A percentile compares a stretch with the other conserved stretches of the same genome.
Conservation (phyloP, 2,797 vertebrate genomes). For the Ispidina picta region DNA sequence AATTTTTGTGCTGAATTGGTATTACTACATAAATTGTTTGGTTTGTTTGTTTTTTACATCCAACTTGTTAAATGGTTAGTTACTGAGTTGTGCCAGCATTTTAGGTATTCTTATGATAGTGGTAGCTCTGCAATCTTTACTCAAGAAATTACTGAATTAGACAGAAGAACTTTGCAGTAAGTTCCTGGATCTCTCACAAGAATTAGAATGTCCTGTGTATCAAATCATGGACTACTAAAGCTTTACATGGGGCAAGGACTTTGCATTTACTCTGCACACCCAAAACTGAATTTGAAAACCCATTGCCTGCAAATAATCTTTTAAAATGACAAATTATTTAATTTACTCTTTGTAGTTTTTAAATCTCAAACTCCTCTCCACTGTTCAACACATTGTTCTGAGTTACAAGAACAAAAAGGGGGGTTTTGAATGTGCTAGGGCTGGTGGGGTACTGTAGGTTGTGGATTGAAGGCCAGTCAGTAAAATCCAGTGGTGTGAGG, state of each 20-base stretch:
- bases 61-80: constrained; percentile 52
- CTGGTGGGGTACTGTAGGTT: no score
- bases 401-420: background rate
- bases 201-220: background rate
- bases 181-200: background rate
- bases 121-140: constrained; percentile 28
- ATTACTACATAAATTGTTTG: constrained; percentile 41
- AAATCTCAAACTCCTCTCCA: background rate
- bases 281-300: constrained; percentile 8
- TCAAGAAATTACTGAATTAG: constrained; percentile 5
- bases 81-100: constrained; percentile 35
- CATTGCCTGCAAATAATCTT: background rate
- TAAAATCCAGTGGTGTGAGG: no score
- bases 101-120: constrained; percentile 16
- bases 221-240: background rate
- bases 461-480: no score
- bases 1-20: constrained; percentile 63
- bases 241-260: background rate
- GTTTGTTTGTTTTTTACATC: constrained; percentile 10
- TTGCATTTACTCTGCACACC: background rate
- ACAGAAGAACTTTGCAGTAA: background rate
- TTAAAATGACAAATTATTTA: background rate
- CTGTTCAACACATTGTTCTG: background rate
- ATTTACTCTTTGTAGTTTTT: background rate
- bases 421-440: no score